Conservation (phyloP, 2,797 vertebrate genomes). For the Sebastes baramenuke region DNA sequence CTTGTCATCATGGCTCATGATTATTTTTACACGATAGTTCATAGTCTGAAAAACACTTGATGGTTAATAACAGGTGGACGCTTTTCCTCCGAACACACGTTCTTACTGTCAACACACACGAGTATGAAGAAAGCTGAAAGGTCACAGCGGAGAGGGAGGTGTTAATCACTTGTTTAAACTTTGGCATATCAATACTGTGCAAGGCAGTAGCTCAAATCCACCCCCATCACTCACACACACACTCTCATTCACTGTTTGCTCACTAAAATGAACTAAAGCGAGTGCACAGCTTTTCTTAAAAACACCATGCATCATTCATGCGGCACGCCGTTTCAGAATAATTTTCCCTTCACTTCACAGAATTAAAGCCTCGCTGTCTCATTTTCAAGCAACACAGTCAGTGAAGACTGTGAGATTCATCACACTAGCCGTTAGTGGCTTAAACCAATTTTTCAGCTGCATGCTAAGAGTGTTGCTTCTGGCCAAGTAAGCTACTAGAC, state of each 20-base stretch:
- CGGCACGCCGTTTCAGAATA: conserved; percentile 7
- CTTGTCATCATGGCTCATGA: neutral
- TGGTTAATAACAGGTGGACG: neutral
- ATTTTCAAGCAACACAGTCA: conserved; percentile 28
- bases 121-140: neutral
- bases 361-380: conserved; percentile 48
- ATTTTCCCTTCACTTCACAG: conserved; percentile 38
- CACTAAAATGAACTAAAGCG: conserved; percentile 4
- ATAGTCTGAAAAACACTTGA: neutral
- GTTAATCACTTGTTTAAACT: conserved; percentile 7
- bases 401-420: conserved; percentile 40
- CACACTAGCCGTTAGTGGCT: conserved; percentile 34
- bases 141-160: neutral
- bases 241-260: neutral
- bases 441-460: conserved; percentile 37
- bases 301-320: conserved; percentile 30
- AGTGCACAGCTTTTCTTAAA: conserved; percentile 3
- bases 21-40: neutral
- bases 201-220: neutral
- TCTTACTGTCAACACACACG: neutral
- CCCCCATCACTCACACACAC: neutral
- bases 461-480: conserved; percentile 24
- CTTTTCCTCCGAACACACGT: neutral
- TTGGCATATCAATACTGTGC: neutral
- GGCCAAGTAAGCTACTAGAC: conserved; percentile 21